Evolutionary conservation across 2,888 invertebrate species (phyloP).

Genomic region (Eustalomyia histrio): DNA sequence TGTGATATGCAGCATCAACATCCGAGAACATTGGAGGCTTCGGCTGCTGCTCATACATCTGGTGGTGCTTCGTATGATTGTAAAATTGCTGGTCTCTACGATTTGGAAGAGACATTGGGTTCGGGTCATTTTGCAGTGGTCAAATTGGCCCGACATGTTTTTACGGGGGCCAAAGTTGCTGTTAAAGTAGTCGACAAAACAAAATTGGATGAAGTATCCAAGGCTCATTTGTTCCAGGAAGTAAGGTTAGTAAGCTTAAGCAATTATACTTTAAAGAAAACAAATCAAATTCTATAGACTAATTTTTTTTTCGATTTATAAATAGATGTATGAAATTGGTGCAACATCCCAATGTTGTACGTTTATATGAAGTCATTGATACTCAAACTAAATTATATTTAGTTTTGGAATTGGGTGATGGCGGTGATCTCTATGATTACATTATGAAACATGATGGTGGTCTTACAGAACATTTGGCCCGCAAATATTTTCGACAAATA

Average conservation of each 20-base stretch:
- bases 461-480: slow-evolving; percentile 89
- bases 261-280: slow-evolving; percentile 16
- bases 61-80: slow-evolving; percentile 80
- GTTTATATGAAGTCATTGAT: slow-evolving; percentile 99
- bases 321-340: slow-evolving; percentile 97
- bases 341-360: slow-evolving; percentile 99
- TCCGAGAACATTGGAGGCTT: slow-evolving; percentile 70
- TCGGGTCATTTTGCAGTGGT: slow-evolving; percentile 99
- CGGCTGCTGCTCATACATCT: slow-evolving; percentile 70
- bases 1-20: slow-evolving; percentile 64
- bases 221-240: slow-evolving; percentile 97
- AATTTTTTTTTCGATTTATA: slow-evolving; percentile 12
- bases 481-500: slow-evolving; percentile 97
- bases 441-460: slow-evolving; percentile 97
- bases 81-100: slow-evolving; percentile 97
- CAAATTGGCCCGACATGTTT: slow-evolving; percentile 94
- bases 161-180: slow-evolving; percentile 98
- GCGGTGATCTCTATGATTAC: slow-evolving; percentile 98
- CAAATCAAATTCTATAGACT: neutral
- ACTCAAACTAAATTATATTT: slow-evolving; percentile 98
- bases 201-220: slow-evolving; percentile 96
- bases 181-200: slow-evolving; percentile 99
- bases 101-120: slow-evolving; percentile 97
- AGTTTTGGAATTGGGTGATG: slow-evolving; percentile 98
- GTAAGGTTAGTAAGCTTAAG: slow-evolving; percentile 81